These are phyloP conservation scores for Burhinus bistriatus DNA, from an alignment of 2,113 vertebrate species.

Conservation along the genomic window DNA sequence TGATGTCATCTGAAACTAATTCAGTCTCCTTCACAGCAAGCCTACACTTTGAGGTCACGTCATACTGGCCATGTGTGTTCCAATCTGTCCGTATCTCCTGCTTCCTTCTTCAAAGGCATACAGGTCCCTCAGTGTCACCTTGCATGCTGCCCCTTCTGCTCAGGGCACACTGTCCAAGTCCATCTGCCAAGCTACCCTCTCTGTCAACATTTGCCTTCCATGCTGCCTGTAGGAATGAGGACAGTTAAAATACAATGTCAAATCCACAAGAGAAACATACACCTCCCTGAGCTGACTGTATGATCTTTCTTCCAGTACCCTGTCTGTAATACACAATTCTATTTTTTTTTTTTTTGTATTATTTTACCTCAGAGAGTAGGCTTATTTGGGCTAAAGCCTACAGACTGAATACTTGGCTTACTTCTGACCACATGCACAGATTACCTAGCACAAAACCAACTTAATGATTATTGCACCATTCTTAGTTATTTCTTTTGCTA, in stretches of 20 bases:
- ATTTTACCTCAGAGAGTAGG: background rate
- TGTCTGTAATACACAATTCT: background rate
- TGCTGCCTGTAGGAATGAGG: background rate
- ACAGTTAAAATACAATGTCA: background rate
- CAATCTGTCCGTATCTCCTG: background rate
- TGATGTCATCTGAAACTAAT: slow-evolving; percentile 32
- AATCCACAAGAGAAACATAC: background rate
- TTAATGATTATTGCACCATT: background rate
- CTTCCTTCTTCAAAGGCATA: background rate
- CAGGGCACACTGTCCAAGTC: background rate
- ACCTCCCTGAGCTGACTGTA: rapidly evolving
- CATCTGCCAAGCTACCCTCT: background rate
- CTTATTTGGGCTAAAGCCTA: background rate
- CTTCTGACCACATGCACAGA: background rate
- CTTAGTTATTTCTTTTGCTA: background rate
- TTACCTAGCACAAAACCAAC: background rate
- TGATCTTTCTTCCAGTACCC: background rate
- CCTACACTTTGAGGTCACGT: background rate
- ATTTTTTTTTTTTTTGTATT: rapidly evolving
- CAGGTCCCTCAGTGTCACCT: background rate
- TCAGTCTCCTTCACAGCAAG: background rate
- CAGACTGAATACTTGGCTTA: background rate
- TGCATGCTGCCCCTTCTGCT: background rate
- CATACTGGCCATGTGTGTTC: background rate
- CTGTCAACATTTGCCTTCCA: background rate